These are phyloP conservation scores for Orcinus orca DNA, from an alignment of 2,113 vertebrate genomes.

Conservation along the genomic window DNA sequence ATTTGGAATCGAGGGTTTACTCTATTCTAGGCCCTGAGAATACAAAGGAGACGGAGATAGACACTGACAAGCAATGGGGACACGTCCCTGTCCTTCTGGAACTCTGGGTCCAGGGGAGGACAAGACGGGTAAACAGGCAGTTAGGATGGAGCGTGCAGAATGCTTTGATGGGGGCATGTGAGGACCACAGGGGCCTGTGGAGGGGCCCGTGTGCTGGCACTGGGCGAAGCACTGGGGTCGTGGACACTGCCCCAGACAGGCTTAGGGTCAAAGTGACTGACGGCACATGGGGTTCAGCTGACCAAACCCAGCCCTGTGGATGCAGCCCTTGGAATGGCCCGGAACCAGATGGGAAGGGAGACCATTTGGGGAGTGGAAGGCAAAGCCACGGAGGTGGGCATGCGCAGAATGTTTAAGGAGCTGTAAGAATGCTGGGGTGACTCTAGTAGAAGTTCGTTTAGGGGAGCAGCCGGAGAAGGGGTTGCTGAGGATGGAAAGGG, in stretches of 20 bases:
- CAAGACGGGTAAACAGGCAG: too few species aligned
- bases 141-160: accelerated
- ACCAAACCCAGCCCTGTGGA: neutral
- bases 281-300: neutral
- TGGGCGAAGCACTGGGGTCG: neutral
- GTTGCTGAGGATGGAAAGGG: neutral
- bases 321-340: accelerated
- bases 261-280: neutral
- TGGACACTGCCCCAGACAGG: neutral
- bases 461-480: neutral
- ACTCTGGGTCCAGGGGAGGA: neutral
- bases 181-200: accelerated
- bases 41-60: neutral
- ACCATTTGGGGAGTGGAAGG: neutral
- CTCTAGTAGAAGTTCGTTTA: neutral
- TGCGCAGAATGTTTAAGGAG: accelerated
- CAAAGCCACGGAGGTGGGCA: accelerated
- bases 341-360: neutral
- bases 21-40: neutral
- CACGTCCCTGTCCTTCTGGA: neutral
- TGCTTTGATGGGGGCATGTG: accelerated
- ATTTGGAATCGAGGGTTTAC: neutral
- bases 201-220: neutral
- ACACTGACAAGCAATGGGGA: neutral
- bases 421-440: neutral